phyloP scores from a whole-genome alignment of 35 echinoderm and acorn worm species.

The Hemicentrotus pulcherrimus region DNA sequence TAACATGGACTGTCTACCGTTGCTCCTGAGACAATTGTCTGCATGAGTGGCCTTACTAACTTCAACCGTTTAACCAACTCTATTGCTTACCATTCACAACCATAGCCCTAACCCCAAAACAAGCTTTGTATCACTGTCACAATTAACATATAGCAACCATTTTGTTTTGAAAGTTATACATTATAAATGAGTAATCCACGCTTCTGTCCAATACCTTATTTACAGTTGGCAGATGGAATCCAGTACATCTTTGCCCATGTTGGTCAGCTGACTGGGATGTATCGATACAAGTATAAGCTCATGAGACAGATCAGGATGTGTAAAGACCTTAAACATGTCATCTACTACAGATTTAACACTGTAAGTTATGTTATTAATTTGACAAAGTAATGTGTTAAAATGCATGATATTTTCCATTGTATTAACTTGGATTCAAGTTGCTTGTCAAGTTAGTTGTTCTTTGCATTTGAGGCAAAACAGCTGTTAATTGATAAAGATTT shows the following conservation, averaged over 20 bases:
- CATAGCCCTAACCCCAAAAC: not conserved
- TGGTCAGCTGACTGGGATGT: conserved; percentile 99
- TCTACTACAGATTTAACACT: conserved; percentile 99
- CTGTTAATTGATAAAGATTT: too few species aligned
- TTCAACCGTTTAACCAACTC: too few species aligned
- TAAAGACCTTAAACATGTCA: conserved; percentile 98
- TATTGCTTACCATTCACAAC: too few species aligned
- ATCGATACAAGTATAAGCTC: conserved; percentile 99
- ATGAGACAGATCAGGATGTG: conserved; percentile 99
- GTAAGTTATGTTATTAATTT: conserved; percentile 54
- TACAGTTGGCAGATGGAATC: conserved; percentile 86
- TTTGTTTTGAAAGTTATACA: not conserved
- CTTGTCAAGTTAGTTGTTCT: too few species aligned
- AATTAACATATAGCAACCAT: not conserved
- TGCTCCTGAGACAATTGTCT: too few species aligned
- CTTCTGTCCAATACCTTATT: not conserved
- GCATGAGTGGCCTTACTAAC: too few species aligned
- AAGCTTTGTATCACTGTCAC: too few species aligned
- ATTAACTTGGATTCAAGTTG: too few species aligned
- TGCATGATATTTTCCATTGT: too few species aligned
- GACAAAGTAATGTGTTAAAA: too few species aligned
- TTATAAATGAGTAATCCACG: not conserved
- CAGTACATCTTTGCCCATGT: conserved; percentile 99
- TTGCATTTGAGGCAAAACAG: too few species aligned
- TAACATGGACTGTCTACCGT: too few species aligned